Conservation (phyloP, 2,888 invertebrate genomes). For the Drosophila pegasa region DNA sequence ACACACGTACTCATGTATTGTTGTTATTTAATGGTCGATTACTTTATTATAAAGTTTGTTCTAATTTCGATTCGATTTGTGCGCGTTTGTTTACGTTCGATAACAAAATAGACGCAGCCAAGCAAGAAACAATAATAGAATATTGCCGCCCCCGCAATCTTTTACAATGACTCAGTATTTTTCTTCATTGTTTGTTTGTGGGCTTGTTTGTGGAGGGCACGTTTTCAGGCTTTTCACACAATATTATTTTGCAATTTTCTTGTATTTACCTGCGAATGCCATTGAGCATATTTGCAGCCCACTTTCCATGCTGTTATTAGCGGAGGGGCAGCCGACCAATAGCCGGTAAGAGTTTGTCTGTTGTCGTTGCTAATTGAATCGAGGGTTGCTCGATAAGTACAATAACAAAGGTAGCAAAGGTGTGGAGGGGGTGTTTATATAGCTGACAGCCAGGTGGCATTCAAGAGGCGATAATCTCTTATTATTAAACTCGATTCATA, state of each 20-base stretch:
- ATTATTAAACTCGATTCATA: conserved; percentile 13
- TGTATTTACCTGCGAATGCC: conserved; percentile 40
- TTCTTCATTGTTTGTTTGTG: conserved; percentile 8
- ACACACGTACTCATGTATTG: conserved; percentile 6
- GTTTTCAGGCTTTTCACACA: conserved; percentile 51
- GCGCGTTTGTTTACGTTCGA: conserved; percentile 45
- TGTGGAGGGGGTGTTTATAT: neutral
- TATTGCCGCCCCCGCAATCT: neutral
- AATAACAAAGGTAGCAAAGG: conserved; percentile 11
- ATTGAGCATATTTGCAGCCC: conserved; percentile 58
- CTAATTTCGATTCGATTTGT: conserved; percentile 44
- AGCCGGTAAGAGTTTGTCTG: conserved; percentile 18
- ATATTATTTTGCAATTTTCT: conserved; percentile 63
- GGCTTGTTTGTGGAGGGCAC: conserved; percentile 29
- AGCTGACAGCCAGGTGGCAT: conserved; percentile 7
- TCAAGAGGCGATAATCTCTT: conserved; percentile 16
- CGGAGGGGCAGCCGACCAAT: conserved; percentile 7
- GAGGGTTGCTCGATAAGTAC: conserved; percentile 12
- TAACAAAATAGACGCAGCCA: conserved; percentile 28
- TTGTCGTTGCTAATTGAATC: conserved; percentile 25
- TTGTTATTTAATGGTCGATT: conserved; percentile 43
- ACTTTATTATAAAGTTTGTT: conserved; percentile 27
- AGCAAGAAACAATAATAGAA: conserved; percentile 3
- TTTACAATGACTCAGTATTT: conserved; percentile 3
- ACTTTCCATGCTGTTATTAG: conserved; percentile 67